Base-by-base conservation (phyloP, 2,888 invertebrate genomes). In the Blastobasis adustella region DNA sequence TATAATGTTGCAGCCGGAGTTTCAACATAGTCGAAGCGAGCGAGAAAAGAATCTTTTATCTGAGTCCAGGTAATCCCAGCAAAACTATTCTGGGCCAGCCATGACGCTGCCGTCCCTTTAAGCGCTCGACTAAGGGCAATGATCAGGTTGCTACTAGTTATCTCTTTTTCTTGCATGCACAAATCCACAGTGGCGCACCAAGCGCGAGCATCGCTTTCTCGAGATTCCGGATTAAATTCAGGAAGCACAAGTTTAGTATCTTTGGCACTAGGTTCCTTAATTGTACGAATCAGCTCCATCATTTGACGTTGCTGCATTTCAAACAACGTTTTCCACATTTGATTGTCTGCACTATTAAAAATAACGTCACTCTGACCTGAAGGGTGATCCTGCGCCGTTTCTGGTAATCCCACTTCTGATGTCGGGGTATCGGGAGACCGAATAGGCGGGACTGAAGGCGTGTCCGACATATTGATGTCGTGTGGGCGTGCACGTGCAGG, bases 111-210 rank as follows among this genome's bases (percentile, higher is more conserved):
- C 3, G 5, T 10, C 3, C 50, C 50, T 38, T 50, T 50, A 4
- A 50, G 38, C 4, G 50, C 46, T 5, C 10, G 10, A 6, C 50
- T 47, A 6, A 50, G 1, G 5, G 47, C 46, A 1, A 46, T 40
- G 1, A 50, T 47, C 9, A 50, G 23, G 6, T 5, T 5, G 5
- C 42, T 9, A 6, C 47, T 45, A n/a, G 6, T 6, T 9, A 38
- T 8, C 9, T 10, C n/a, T 44, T 49, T 37, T 23, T 45, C 49
- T 1, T 6, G 6, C 6, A 51, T 10, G 37, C 51, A 51, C 8
- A 51, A 6, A n/a, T 51, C 47, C 5, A 36, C 51, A 1, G 51
- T 51, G 5, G 37, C n/a, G 37, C 47, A 42, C 51, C 51, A 51
- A 4, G 51, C 40, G 10, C 38, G 23, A n/a, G 51, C 43, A n/a